Evolutionary conservation across 1,140 invertebrate genomes (phyloP), one percentile per base, ranked within the genome.

Genomic region (Drosophila subpulchrella): DNA sequence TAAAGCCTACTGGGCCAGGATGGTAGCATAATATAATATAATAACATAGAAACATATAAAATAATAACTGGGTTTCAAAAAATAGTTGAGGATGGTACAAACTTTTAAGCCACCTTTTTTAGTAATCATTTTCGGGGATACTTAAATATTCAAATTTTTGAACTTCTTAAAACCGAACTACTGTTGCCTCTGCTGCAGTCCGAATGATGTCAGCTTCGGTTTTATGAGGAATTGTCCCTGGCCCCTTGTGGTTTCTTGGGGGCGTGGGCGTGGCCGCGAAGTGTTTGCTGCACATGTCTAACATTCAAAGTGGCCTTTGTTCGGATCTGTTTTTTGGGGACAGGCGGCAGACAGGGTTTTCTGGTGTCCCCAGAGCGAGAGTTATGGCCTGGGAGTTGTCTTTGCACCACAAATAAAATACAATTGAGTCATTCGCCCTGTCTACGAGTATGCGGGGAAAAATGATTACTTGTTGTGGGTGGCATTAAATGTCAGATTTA

Each of bases 401-500:
- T 62, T 59, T 78, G 76, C 59, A 50, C 66, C 65, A 60, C 55
- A 60, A 58, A 77, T 77, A 60, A 66, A 67, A 39, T 67, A 50
- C 54, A 81, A 84, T 89, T 89, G 85, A 89, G 84, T 89, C 84
- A 89, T 89, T 80, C 55, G 67, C 32, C 41, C 58, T 81, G 60
- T 61, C 58, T 73, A 55, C 55, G 63, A 58, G 42, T 44, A 41
- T 47, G 57, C 75, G 58, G 61, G 61, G 50, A 63, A 74, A 59
- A 68, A 68, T 66, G 68, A 72, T 72, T 70, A 46, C 75, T 62
- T 75, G 41, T 60, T 86, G 65, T 86, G 78, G 80, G 78, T 78
- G 82, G 82, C 82, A 86, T 86, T 86, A 86, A 86, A 86, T 86
- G 78, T 86, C 85, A 89, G 81, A 89, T 89, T 89, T 89, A 89